Percentiles rank a stretch among this genome's conserved stretches.
phyloP scores from a whole-genome alignment of 2,797 vertebrate genomes.

The Enteromius radiatus region DNA sequence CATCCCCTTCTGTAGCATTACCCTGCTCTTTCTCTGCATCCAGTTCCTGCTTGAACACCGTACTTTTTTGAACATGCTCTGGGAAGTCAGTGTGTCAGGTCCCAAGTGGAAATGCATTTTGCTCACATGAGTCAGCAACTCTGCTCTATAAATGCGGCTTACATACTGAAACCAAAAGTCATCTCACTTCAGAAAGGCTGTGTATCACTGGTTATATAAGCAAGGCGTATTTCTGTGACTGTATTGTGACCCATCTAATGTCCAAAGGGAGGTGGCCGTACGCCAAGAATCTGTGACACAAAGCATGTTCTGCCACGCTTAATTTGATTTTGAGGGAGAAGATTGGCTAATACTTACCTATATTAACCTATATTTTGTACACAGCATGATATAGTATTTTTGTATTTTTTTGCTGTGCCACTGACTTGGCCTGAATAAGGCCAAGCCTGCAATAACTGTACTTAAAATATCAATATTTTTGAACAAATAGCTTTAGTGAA shows the following conservation, averaged over 20 bases:
- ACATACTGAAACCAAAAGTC: constrained; percentile 5
- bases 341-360: neutral
- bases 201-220: constrained; percentile 12
- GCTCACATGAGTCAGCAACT: constrained; percentile 40
- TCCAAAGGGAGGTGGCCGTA: constrained; percentile 4
- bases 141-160: constrained; percentile 26
- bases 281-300: neutral
- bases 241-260: neutral
- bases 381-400: neutral
- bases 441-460: neutral
- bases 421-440: neutral
- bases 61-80: constrained; percentile 39
- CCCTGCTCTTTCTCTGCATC: constrained; percentile 52
- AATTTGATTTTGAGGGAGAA: neutral
- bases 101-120: constrained; percentile 44
- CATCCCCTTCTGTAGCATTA: constrained; percentile 73
- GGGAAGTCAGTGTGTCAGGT: constrained; percentile 41
- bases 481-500: neutral
- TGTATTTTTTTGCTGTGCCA: neutral
- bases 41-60: constrained; percentile 43
- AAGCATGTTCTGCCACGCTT: neutral
- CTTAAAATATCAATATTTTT: neutral
- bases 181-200: constrained; percentile 4
- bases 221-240: neutral
- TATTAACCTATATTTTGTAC: neutral